Evolutionary conservation across 2,888 invertebrate genomes (phyloP).

Genomic region (Chydorus sphaericus): DNA sequence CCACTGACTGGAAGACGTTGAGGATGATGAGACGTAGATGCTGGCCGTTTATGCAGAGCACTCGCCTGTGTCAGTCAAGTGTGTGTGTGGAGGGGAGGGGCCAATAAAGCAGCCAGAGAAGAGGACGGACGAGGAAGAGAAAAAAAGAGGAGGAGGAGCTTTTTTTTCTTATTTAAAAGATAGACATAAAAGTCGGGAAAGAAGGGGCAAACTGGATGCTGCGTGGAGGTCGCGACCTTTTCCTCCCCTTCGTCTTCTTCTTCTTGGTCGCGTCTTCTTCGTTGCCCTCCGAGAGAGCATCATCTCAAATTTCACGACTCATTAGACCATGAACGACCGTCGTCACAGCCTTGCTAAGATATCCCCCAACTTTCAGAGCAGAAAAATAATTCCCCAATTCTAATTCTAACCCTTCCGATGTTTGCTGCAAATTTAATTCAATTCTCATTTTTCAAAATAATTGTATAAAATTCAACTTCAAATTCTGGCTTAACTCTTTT

Average conservation of each 20-base stretch:
- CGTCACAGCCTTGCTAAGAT: too few relatives aligned
- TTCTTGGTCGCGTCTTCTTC: background rate
- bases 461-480: too few relatives aligned
- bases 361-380: too few relatives aligned
- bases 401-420: too few relatives aligned
- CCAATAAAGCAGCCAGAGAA: background rate
- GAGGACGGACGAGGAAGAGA: background rate
- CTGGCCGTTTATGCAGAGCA: too few relatives aligned
- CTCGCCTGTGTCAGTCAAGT: too few relatives aligned
- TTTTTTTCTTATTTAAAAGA: background rate
- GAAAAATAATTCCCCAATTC: too few relatives aligned
- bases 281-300: background rate
- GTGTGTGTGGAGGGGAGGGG: too few relatives aligned
- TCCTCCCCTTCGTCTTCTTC: background rate
- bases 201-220: background rate
- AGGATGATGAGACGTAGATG: too few relatives aligned
- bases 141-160: background rate
- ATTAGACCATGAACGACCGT: conserved; percentile 5
- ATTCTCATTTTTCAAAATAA: too few relatives aligned
- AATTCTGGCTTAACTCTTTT: too few relatives aligned
- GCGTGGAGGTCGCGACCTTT: background rate
- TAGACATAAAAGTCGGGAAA: background rate
- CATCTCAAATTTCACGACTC: conserved; percentile 5
- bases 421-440: too few relatives aligned
- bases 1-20: background rate